Conservation (phyloP, 2,888 invertebrate species). For the Rotaria socialis region DNA sequence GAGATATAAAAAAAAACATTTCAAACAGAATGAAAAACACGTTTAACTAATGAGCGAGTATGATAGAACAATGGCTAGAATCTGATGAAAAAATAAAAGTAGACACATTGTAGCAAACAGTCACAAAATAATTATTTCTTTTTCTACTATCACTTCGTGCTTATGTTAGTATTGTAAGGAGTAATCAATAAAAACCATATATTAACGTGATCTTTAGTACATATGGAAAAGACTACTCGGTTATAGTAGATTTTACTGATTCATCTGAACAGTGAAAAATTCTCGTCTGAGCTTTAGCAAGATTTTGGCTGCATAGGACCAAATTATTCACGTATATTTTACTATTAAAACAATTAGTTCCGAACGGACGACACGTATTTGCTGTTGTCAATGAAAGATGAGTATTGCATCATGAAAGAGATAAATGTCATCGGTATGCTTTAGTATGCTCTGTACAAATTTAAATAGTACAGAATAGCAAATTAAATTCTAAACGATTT, state of each 20-base stretch:
- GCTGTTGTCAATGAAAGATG: not conserved
- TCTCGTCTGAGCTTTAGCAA: not conserved
- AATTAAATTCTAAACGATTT: not conserved
- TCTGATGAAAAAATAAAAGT: no score
- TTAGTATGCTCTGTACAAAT: not conserved
- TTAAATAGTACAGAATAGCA: not conserved
- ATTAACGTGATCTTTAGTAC: no score
- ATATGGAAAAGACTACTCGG: not conserved
- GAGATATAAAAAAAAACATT: no score
- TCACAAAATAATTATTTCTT: no score
- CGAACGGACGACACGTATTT: not conserved
- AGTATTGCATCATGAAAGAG: not conserved
- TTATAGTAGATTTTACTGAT: not conserved
- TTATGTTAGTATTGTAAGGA: no score
- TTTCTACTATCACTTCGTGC: no score
- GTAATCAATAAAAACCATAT: no score
- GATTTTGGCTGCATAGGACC: not conserved
- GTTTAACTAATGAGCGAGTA: no score
- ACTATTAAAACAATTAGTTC: not conserved
- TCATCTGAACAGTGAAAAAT: not conserved
- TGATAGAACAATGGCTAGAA: no score
- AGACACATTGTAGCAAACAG: no score
- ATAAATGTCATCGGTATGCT: not conserved
- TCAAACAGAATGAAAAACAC: no score
- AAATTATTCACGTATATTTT: not conserved